Conservation (phyloP, 2,888 invertebrate species). For the Hipparchia sbordonii region DNA sequence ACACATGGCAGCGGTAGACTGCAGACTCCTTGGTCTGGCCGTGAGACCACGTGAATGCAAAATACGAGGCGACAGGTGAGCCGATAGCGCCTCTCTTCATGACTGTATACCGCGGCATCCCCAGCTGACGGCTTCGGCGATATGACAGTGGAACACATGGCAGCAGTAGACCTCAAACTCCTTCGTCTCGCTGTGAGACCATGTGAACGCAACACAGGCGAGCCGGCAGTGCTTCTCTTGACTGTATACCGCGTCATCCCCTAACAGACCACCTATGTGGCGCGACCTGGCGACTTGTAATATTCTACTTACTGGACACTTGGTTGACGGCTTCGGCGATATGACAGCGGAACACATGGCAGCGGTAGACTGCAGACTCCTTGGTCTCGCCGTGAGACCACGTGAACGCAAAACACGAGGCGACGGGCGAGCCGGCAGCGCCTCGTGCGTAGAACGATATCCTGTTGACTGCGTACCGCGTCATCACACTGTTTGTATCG, state of each 20-base stretch:
- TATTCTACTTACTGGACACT: constrained; percentile 85
- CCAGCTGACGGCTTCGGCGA: too few species aligned
- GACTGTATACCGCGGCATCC: constrained; percentile 93
- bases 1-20: constrained; percentile 98
- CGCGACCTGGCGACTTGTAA: too few species aligned
- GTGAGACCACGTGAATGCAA: constrained; percentile 98
- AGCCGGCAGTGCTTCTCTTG: too few species aligned
- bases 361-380: constrained; percentile 95
- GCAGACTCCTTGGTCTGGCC: constrained; percentile 94
- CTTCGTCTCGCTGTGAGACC: too few species aligned
- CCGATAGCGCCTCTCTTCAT: constrained; percentile 94
- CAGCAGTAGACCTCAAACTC: too few species aligned
- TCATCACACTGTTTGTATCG: constrained; percentile 90
- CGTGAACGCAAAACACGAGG: constrained; percentile 98
- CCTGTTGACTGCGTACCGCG: constrained; percentile 94
- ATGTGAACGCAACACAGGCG: too few species aligned
- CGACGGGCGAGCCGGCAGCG: constrained; percentile 89
- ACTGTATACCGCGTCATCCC: too few species aligned
- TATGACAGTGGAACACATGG: too few species aligned
- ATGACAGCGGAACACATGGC: constrained; percentile 98
- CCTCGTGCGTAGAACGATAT: constrained; percentile 98
- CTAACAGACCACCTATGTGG: too few species aligned
- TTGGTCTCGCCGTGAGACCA: constrained; percentile 96
- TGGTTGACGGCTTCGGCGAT: constrained; percentile 95
- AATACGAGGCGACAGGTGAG: constrained; percentile 94